Conservation (phyloP, 2,888 invertebrate species). For the Dichetophora obliterata region DNA sequence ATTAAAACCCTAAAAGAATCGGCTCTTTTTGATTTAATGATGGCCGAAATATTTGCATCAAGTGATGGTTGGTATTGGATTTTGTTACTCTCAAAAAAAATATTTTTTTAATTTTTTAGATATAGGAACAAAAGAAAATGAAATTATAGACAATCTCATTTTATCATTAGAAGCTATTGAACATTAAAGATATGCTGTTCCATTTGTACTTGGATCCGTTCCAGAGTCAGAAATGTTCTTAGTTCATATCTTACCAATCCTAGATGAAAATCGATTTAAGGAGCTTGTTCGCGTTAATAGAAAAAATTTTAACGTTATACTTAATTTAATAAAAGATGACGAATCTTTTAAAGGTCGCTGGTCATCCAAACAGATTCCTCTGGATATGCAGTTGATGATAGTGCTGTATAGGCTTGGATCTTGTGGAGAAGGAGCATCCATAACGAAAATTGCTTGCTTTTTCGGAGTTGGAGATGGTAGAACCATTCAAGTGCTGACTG, state of each 20-base stretch:
- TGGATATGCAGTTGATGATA: neutral
- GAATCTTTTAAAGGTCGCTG: neutral
- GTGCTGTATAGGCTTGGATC: neutral
- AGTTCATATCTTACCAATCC: neutral
- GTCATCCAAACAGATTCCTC: neutral
- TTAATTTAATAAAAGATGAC: neutral
- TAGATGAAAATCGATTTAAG: neutral
- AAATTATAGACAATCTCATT: too few relatives aligned
- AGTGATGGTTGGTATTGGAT: too few relatives aligned
- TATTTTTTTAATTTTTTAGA: too few relatives aligned
- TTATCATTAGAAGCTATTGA: too few relatives aligned
- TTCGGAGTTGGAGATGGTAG: slow-evolving; percentile 1
- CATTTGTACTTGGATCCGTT: neutral
- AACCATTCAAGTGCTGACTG: neutral
- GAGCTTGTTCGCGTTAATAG: neutral
- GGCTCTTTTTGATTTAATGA: too few relatives aligned
- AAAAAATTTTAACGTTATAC: neutral
- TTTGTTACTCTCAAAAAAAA: too few relatives aligned
- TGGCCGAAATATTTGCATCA: too few relatives aligned
- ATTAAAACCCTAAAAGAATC: too few relatives aligned
- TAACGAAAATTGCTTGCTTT: neutral
- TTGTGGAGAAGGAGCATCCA: neutral
- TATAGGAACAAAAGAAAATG: too few relatives aligned
- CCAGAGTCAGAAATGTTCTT: neutral
- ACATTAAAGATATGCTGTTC: neutral